A percentile compares a stretch with the other conserved stretches of the same genome.
phyloP scores from a whole-genome alignment of 64 coral and sea anemone species.

The Porites australiensis region DNA sequence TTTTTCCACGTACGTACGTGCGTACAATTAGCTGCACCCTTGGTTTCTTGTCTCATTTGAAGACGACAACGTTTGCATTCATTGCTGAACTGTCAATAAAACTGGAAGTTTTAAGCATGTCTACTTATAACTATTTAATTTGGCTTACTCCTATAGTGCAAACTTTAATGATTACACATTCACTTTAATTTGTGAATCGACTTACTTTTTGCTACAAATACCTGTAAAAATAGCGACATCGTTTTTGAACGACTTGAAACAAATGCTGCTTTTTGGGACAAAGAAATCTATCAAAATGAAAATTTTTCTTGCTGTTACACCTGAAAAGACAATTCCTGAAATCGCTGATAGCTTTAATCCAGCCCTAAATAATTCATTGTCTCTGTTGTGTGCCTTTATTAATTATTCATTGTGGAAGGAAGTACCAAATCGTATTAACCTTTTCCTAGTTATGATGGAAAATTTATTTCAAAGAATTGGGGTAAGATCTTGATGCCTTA shows the following conservation, averaged over 20 bases:
- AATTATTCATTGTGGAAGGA: not conserved
- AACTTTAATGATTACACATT: not conserved
- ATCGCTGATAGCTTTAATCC: not conserved
- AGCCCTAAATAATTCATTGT: constrained; percentile 4
- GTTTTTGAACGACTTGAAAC: not conserved
- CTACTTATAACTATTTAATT: not conserved
- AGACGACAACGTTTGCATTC: too few relatives aligned
- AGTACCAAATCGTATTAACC: too few relatives aligned
- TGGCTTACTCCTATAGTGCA: not conserved
- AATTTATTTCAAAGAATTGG: too few relatives aligned
- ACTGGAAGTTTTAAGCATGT: not conserved
- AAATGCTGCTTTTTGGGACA: not conserved
- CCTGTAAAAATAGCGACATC: too few relatives aligned
- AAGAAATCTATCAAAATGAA: not conserved
- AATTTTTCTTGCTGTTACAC: not conserved
- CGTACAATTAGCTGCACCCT: too few relatives aligned
- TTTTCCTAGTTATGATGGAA: too few relatives aligned
- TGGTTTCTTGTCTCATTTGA: too few relatives aligned
- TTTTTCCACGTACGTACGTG: too few relatives aligned
- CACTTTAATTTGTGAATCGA: too few relatives aligned
- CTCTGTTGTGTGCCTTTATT: not conserved
- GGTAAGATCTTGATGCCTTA: too few relatives aligned
- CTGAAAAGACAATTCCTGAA: not conserved
- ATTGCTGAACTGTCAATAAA: not conserved
- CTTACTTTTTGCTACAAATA: too few relatives aligned